phyloP scores from a whole-genome alignment of 2,113 vertebrate genomes.

The Hypanus sabinus region DNA sequence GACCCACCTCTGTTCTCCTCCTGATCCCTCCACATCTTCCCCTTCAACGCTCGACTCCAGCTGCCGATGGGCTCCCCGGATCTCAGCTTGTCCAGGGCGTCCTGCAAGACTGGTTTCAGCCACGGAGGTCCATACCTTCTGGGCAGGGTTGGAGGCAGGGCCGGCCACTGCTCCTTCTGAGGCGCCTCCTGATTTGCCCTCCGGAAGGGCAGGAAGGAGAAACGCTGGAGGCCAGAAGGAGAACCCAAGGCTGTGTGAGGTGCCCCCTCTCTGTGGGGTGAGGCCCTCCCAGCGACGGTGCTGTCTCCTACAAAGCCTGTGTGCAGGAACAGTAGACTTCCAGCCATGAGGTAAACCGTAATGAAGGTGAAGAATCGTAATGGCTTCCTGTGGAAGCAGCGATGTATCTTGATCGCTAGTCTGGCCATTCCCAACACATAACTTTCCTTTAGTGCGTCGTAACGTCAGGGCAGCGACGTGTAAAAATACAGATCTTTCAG shows the following conservation, averaged over 20 bases:
- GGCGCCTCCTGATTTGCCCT: conserved; percentile 60
- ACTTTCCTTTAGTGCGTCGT: conserved; percentile 42
- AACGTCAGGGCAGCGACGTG: conserved; percentile 51
- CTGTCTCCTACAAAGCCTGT: conserved; percentile 69
- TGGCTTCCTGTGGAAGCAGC: conserved; percentile 81
- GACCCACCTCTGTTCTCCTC: conserved; percentile 82
- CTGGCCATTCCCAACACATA: conserved; percentile 74
- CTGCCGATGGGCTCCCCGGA: conserved; percentile 59
- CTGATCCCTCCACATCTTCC: conserved; percentile 66
- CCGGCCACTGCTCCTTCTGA: not conserved
- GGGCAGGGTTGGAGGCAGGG: conserved; percentile 40
- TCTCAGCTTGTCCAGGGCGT: conserved; percentile 48
- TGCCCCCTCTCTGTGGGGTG: conserved; percentile 43
- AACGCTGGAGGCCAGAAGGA: conserved; percentile 47
- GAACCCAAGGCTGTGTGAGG: conserved; percentile 41
- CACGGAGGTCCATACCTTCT: conserved; percentile 65
- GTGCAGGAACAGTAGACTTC: conserved; percentile 85
- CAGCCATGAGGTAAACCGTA: conserved; percentile 81
- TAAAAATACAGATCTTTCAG: conserved; percentile 39
- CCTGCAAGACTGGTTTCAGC: conserved; percentile 63
- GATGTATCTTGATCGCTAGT: conserved; percentile 79
- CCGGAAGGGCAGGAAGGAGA: conserved; percentile 56
- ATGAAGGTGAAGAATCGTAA: conserved; percentile 85
- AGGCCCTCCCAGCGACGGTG: conserved; percentile 44
- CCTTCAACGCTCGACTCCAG: conserved; percentile 67